These are phyloP conservation scores for Kradibia gibbosae DNA, from an alignment of 1,140 invertebrate genomes.

Conservation along the genomic window DNA sequence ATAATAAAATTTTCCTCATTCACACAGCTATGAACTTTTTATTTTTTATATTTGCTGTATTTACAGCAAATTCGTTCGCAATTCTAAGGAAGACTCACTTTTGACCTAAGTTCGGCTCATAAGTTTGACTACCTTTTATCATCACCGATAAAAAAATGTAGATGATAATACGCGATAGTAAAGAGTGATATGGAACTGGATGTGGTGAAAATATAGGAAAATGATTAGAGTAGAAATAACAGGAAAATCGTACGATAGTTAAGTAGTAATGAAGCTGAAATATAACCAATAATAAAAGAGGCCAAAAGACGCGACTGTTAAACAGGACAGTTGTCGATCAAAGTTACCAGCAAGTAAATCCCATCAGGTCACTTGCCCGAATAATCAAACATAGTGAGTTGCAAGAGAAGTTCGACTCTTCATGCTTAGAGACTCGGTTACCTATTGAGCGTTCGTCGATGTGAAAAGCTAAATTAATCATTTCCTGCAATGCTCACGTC, in stretches of 20 bases:
- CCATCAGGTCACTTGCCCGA: background rate
- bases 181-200: background rate
- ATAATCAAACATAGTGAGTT: slow-evolving; percentile 33
- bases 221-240: background rate
- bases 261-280: background rate
- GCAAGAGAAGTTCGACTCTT: background rate
- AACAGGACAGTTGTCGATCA: background rate
- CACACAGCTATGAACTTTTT: no score
- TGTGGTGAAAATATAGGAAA: background rate
- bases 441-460: background rate
- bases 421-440: background rate
- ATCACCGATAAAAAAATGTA: no score
- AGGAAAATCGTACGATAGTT: background rate
- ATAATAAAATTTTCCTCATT: no score
- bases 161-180: background rate
- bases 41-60: no score
- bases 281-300: background rate
- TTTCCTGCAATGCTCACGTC: background rate
- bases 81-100: no score
- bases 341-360: background rate
- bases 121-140: no score
- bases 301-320: background rate
- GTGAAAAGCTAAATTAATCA: slow-evolving; percentile 23
- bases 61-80: no score
- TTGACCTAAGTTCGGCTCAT: no score